phyloP scores from a whole-genome alignment of 30 jellyfish, hydroid and myxozoan genomes.

The Cassiopea andromeda region DNA sequence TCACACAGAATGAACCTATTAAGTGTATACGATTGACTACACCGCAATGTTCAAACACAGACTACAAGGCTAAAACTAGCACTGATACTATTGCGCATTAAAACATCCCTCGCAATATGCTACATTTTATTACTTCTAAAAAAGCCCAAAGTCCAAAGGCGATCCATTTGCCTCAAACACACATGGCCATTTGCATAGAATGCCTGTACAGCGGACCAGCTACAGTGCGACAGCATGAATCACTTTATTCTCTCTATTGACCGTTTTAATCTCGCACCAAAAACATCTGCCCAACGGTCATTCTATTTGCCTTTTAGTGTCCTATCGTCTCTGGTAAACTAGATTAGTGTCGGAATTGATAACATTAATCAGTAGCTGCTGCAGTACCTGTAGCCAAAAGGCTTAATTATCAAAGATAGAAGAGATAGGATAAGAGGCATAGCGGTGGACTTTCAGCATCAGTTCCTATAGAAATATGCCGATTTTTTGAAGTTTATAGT shows the following conservation, averaged over 20 bases:
- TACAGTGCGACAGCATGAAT: not conserved
- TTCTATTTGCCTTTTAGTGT: conserved; percentile 30
- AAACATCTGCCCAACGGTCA: conserved; percentile 20
- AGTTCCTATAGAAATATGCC: not conserved
- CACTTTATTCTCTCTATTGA: not conserved
- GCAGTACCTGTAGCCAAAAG: conserved; percentile 4
- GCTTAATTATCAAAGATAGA: not conserved
- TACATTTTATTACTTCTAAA: too few relatives aligned
- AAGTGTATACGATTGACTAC: too few relatives aligned
- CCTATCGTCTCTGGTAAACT: conserved; percentile 17
- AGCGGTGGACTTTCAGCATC: not conserved
- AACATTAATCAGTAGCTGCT: not conserved
- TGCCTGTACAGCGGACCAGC: not conserved
- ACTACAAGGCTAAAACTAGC: too few relatives aligned
- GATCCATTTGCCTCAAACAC: not conserved
- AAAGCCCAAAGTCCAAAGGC: too few relatives aligned
- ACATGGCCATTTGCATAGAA: too few relatives aligned
- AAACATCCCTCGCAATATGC: too few relatives aligned
- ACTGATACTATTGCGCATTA: too few relatives aligned
- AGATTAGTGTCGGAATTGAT: conserved; percentile 12
- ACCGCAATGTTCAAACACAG: too few relatives aligned
- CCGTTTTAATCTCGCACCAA: not conserved
- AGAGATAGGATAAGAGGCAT: not conserved
- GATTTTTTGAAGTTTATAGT: not conserved
- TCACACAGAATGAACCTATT: too few relatives aligned